phyloP scores from a whole-genome alignment of 2,797 vertebrate genomes.

The Somateria mollissima region DNA sequence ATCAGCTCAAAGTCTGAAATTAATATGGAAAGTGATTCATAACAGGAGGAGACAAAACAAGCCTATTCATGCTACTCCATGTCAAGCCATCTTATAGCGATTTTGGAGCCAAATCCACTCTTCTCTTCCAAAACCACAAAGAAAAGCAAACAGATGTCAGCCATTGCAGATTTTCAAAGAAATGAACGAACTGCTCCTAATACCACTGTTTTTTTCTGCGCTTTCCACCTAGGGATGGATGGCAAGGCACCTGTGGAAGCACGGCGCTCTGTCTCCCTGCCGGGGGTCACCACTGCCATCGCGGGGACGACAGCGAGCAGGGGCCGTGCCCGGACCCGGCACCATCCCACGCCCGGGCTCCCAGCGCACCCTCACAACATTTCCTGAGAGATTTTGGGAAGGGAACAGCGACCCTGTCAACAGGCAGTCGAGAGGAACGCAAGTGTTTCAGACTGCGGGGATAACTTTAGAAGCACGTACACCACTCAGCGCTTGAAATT shows the following conservation, averaged over 20 bases:
- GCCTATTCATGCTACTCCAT: conserved; percentile 64
- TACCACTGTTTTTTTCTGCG: background rate
- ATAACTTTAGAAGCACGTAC: conserved; percentile 3
- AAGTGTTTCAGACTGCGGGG: background rate
- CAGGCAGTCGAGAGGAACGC: conserved; percentile 3
- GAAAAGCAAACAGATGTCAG: conserved; percentile 70
- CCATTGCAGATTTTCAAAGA: conserved; percentile 28
- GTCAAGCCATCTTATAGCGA: conserved; percentile 48
- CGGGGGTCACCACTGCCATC: fast-evolving
- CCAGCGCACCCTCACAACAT: background rate
- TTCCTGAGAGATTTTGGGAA: background rate
- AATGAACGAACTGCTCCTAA: background rate
- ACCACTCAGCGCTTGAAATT: background rate
- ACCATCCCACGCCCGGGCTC: background rate
- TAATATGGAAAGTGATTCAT: conserved; percentile 61
- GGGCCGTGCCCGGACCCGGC: background rate
- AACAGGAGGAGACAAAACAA: conserved; percentile 67
- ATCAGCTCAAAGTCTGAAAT: conserved; percentile 22
- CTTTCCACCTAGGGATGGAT: background rate
- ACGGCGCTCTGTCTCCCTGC: background rate
- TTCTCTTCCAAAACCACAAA: conserved; percentile 64
- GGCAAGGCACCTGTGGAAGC: background rate
- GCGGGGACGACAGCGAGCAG: fast-evolving
- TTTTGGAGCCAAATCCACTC: conserved; percentile 56
- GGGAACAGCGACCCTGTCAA: conserved; percentile 16